Evolutionary conservation across 2,797 vertebrate species (phyloP), one percentile per base, ranked within the genome.

Genomic region (Pseudochirops cupreus): DNA sequence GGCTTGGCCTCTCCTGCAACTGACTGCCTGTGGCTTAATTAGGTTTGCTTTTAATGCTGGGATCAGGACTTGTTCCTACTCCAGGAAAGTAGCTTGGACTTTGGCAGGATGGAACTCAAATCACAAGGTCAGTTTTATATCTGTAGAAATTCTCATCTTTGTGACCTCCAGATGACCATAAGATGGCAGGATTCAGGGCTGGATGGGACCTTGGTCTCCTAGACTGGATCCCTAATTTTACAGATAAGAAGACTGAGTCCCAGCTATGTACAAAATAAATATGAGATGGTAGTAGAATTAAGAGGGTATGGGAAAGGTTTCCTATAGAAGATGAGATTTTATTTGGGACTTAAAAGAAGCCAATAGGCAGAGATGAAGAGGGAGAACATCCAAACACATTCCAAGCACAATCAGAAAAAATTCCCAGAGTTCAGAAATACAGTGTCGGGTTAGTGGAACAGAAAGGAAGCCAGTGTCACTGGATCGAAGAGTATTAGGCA

Each of bases 41-140:
- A 56, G 33, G 54, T 87, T 50, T 50, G 74, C 3, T 0, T 93
- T 95, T 95, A 55, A 62, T 97, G 94, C 56, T 33, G 31, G 29
- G 54, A 58, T 95, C 54, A 87, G 5, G 93, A 24, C 92, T 56
- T 62, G 9, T 50, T 57, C 29, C 95, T 33, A 24, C 94, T 96
- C 94, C 74, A 39, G 90, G 74, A 97, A 67, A 56, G 74, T 56
- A 28, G 46, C 58, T 39, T 58, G 92, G 91, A 29, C 10, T 0
- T n/a, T 62, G 91, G 39, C 74, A n/a, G 74, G 82, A 50, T 16
- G 54, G 29, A 24, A 87, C 39, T 87, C 39, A 87, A 46, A 87
- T 50, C 74, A 87, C 39, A 87, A 87, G 74, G 39, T 87, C 74
- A 87, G 74, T 87, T 82, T 82, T 87, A 50, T 87, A 87, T 46